Evolutionary conservation across 2,797 vertebrate genomes (phyloP).

Genomic region (Premnoplex brunnescens): DNA sequence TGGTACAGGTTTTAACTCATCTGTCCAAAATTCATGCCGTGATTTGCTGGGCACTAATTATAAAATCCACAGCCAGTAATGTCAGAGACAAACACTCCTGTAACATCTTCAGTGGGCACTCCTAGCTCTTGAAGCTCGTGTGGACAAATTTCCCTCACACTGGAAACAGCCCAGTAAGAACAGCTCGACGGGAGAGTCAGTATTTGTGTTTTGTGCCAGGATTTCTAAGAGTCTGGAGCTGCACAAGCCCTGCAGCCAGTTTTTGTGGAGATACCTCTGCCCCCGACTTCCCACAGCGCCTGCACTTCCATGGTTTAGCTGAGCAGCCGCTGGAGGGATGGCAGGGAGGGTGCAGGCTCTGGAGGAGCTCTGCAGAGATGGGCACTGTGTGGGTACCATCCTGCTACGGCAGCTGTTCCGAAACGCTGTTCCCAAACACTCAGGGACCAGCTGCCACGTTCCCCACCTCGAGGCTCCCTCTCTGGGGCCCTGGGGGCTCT

Average conservation of each 20-base stretch:
- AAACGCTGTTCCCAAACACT: neutral
- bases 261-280: too few species aligned
- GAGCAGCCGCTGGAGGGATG: neutral
- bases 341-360: neutral
- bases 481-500: neutral
- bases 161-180: neutral
- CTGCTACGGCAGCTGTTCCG: neutral
- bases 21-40: neutral
- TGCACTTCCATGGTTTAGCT: neutral
- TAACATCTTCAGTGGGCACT: accelerated
- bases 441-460: accelerated
- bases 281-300: neutral
- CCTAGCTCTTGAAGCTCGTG: neutral
- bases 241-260: neutral
- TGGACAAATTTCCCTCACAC: neutral
- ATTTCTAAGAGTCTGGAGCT: neutral
- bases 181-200: neutral
- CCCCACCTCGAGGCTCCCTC: neutral
- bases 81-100: neutral
- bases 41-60: neutral
- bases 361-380: neutral
- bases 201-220: neutral
- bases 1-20: neutral
- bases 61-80: neutral
- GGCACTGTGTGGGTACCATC: neutral